Percentiles rank a stretch among this genome's conserved stretches.
Evolutionary conservation across 2,797 vertebrate species (phyloP).

Genomic region (Paguma larvata): DNA sequence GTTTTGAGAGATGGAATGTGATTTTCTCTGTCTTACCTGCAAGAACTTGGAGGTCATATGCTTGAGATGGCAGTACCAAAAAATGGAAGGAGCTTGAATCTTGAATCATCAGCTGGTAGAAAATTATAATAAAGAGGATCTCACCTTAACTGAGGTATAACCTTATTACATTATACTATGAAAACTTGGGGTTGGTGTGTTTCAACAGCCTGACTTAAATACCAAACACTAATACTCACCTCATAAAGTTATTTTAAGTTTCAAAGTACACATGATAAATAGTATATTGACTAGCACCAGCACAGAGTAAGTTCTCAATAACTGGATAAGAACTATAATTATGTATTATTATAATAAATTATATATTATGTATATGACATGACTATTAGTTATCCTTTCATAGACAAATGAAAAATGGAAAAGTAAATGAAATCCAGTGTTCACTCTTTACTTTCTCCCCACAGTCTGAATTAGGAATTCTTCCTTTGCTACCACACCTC

Average conservation of each 20-base stretch:
- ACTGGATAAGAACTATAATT: background rate
- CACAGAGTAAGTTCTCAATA: background rate
- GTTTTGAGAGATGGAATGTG: background rate
- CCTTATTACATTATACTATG: background rate
- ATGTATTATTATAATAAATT: background rate
- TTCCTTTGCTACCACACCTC: background rate
- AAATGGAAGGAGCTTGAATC: background rate
- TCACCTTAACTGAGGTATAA: background rate
- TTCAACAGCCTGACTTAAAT: background rate
- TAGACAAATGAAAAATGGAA: background rate
- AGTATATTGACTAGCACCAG: background rate
- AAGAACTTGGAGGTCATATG: background rate
- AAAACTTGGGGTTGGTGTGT: background rate
- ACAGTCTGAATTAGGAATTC: background rate
- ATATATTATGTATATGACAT: background rate
- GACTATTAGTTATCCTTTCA: background rate
- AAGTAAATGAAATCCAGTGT: background rate
- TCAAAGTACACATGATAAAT: conserved; percentile 7
- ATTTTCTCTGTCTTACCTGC: background rate
- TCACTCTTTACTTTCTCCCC: background rate
- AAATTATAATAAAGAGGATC: background rate
- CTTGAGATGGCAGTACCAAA: background rate
- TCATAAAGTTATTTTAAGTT: conserved; percentile 23
- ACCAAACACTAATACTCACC: background rate
- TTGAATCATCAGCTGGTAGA: background rate